Percentiles rank a stretch among this genome's conserved stretches.
Evolutionary conservation across 2,113 vertebrate species (phyloP).

Genomic region (Neodon shergylaensis): DNA sequence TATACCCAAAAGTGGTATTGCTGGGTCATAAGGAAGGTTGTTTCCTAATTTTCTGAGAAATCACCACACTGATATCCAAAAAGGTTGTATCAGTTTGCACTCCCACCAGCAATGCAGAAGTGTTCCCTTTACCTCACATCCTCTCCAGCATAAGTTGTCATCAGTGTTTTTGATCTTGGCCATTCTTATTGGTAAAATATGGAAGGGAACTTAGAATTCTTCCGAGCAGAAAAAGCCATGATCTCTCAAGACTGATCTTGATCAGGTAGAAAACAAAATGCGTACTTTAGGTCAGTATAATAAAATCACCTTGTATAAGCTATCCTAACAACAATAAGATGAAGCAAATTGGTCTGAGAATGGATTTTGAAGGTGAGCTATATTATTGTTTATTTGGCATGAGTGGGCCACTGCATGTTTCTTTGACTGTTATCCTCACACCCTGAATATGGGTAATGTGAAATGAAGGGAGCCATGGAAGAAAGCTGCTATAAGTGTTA

Average conservation of each 20-base stretch:
- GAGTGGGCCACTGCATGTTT: neutral
- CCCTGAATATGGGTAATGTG: neutral
- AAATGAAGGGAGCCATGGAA: conserved; percentile 11
- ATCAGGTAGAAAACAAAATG: neutral
- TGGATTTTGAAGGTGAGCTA: neutral
- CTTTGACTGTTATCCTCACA: neutral
- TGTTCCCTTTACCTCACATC: too few relatives aligned
- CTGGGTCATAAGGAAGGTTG: too few relatives aligned
- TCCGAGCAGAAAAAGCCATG: conserved; percentile 1
- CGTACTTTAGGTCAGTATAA: neutral
- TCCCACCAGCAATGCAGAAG: neutral
- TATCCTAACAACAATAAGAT: neutral
- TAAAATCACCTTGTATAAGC: neutral
- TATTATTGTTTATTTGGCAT: neutral
- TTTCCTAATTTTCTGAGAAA: too few relatives aligned
- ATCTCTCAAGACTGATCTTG: neutral
- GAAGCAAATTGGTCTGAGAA: neutral
- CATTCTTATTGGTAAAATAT: too few relatives aligned
- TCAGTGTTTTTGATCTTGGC: too few relatives aligned
- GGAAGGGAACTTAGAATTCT: neutral
- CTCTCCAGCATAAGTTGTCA: too few relatives aligned
- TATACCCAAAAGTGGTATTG: too few relatives aligned
- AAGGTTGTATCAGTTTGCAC: too few relatives aligned
- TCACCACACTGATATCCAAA: too few relatives aligned
- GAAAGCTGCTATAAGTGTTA: neutral